Evolutionary conservation across 64 coral and sea anemone species (phyloP).

Genomic region (Actinia equina): DNA sequence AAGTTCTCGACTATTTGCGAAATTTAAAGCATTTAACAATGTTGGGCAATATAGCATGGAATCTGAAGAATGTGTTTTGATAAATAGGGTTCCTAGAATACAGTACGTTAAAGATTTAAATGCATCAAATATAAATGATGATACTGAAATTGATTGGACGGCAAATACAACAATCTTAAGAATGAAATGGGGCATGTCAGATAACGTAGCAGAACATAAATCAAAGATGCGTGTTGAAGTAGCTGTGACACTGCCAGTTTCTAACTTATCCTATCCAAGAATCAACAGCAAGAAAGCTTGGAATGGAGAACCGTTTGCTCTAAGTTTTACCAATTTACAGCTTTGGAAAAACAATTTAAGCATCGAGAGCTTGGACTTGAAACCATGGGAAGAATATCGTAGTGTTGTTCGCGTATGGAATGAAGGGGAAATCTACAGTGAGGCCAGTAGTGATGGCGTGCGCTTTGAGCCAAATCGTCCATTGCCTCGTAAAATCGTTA

Average conservation of each 20-base stretch:
- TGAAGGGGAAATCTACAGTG: conserved; percentile 48
- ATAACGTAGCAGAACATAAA: conserved; percentile 23
- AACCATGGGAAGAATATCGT: conserved; percentile 53
- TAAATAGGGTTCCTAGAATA: conserved; percentile 63
- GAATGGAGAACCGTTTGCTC: conserved; percentile 56
- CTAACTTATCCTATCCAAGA: conserved; percentile 41
- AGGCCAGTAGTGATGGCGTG: conserved; percentile 45
- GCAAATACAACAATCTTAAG: conserved; percentile 47
- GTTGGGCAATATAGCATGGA: conserved; percentile 34
- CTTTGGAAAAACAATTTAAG: conserved; percentile 65
- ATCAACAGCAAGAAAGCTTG: conserved; percentile 36
- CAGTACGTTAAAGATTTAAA: conserved; percentile 52
- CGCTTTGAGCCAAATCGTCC: conserved; percentile 47
- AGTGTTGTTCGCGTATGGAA: conserved; percentile 58
- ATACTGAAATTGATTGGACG: conserved; percentile 79
- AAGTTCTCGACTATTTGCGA: conserved; percentile 54
- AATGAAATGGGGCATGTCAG: conserved; percentile 46
- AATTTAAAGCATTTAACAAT: conserved; percentile 44
- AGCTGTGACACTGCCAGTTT: conserved; percentile 27
- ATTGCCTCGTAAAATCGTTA: conserved; percentile 16
- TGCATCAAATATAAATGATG: not conserved
- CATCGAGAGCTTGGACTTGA: conserved; percentile 28
- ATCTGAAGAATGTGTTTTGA: conserved; percentile 49
- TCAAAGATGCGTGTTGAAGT: conserved; percentile 64
- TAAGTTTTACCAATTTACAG: conserved; percentile 54